Evolutionary conservation across 2,888 invertebrate genomes (phyloP).

Genomic region (Allolobophora icterica): DNA sequence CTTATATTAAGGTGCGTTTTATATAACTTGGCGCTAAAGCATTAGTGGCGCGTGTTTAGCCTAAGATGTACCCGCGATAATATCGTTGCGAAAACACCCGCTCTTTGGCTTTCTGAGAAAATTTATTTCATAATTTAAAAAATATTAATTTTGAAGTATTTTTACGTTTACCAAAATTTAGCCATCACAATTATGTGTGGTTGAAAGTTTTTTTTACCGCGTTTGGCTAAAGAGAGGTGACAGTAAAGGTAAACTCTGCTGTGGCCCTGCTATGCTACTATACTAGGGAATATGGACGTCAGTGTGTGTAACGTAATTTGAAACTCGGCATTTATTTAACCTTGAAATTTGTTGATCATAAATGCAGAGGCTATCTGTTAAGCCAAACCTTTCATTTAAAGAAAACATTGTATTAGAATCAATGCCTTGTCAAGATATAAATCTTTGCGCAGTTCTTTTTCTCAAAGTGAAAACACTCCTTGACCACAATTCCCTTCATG

Average conservation of each 20-base stretch:
- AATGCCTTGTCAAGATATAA: neutral
- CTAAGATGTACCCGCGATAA: neutral
- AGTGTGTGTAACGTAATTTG: neutral
- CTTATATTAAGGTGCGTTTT: too few species aligned
- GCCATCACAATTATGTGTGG: neutral
- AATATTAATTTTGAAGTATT: neutral
- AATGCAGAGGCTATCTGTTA: neutral
- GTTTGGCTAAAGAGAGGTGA: neutral
- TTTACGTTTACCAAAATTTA: neutral
- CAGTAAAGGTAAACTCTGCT: neutral
- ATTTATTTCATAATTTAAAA: neutral
- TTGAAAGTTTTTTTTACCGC: neutral
- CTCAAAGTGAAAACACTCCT: too few species aligned
- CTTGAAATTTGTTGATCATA: neutral
- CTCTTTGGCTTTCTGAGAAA: neutral
- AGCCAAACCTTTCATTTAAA: neutral
- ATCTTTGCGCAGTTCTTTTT: too few species aligned
- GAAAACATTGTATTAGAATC: neutral
- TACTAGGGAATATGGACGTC: neutral
- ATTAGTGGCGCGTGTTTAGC: neutral
- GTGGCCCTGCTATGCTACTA: neutral
- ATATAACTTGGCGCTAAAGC: too few species aligned
- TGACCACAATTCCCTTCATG: too few species aligned
- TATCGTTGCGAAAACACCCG: neutral
- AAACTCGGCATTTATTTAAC: neutral